These are phyloP conservation scores for Schizothorax lantsangensis DNA, from an alignment of 2,797 vertebrate genomes.

Conservation along the genomic window DNA sequence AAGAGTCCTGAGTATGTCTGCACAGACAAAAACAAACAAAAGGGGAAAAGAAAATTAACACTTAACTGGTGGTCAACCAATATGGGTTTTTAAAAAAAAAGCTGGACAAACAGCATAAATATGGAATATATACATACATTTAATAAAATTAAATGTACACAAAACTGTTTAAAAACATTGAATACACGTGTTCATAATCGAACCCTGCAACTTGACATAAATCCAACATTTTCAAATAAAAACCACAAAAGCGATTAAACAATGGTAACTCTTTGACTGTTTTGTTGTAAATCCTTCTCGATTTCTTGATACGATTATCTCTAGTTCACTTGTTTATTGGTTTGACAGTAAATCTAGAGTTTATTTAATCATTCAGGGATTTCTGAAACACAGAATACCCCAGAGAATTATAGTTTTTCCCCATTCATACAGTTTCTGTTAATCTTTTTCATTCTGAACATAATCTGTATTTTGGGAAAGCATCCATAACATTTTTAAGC, in stretches of 20 bases:
- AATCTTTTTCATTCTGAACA: neutral
- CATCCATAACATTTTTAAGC: neutral
- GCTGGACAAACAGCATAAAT: neutral
- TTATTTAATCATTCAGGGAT: neutral
- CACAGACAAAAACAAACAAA: constrained; percentile 47
- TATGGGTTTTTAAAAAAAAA: neutral
- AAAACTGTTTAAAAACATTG: neutral
- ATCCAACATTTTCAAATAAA: neutral
- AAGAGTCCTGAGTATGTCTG: constrained; percentile 99
- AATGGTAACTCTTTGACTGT: neutral
- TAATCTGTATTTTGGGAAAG: neutral
- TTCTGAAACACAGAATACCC: neutral
- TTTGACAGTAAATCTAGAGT: neutral
- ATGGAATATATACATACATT: neutral
- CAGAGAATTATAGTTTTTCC: neutral
- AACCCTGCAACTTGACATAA: neutral
- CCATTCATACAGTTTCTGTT: constrained; percentile 8
- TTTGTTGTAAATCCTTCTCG: neutral
- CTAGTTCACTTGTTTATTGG: neutral
- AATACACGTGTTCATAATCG: neutral
- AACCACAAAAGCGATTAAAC: neutral
- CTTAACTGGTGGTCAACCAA: neutral
- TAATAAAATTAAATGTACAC: neutral
- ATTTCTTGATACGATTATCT: neutral
- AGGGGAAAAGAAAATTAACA: neutral